phyloP scores from a whole-genome alignment of 2,797 vertebrate genomes.

The Hypotaenidia okinawae region DNA sequence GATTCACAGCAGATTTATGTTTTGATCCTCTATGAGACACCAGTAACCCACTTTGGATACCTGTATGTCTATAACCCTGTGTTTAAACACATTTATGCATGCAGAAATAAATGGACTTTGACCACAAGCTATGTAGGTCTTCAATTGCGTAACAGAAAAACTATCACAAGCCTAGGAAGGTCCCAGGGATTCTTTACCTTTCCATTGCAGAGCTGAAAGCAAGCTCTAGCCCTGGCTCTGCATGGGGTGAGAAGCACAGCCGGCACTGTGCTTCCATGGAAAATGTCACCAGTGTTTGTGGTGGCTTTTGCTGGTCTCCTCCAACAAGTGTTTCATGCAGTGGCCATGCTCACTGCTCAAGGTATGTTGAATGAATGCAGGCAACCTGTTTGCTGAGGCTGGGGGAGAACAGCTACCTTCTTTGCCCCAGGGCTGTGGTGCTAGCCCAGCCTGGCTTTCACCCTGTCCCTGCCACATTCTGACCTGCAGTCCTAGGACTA shows the following conservation, averaged over 20 bases:
- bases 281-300: not conserved
- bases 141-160: not conserved
- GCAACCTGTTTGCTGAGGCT: not conserved
- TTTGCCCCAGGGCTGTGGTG: not conserved
- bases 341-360: not conserved
- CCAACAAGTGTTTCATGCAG: not conserved
- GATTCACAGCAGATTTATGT: not conserved
- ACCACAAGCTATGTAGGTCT: not conserved
- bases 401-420: not conserved
- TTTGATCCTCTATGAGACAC: not conserved
- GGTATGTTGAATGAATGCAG: not conserved
- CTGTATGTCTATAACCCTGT: not conserved
- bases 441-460: not conserved
- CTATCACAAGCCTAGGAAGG: not conserved
- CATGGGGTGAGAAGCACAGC: not conserved
- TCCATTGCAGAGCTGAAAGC: not conserved
- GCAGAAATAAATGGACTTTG: not conserved
- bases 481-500: not conserved
- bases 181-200: not conserved
- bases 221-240: not conserved
- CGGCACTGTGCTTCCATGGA: not conserved
- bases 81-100: not conserved
- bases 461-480: not conserved
- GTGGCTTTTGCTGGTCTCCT: not conserved
- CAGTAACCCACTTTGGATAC: not conserved